These are phyloP conservation scores for Macaria liturata DNA, from an alignment of 2,888 invertebrate species.

Conservation along the genomic window DNA sequence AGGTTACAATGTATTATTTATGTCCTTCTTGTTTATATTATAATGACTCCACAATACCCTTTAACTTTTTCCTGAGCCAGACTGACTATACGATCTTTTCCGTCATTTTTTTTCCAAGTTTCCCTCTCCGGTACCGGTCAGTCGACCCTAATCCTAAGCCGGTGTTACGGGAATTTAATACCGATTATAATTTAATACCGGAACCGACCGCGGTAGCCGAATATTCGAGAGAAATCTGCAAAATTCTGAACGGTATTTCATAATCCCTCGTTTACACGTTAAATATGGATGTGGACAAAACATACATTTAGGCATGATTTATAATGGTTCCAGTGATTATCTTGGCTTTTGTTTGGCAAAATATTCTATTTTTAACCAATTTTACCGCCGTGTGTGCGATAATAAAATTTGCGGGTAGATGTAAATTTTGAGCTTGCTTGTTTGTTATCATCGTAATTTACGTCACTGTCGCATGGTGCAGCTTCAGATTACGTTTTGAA, in stretches of 20 bases:
- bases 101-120: constrained; percentile 12
- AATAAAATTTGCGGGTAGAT: too few species aligned
- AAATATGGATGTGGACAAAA: constrained; percentile 19
- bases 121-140: constrained; percentile 13
- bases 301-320: constrained; percentile 9
- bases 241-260: constrained; percentile 25
- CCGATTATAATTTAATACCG: constrained; percentile 35
- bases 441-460: too few species aligned
- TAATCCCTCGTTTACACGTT: constrained; percentile 23
- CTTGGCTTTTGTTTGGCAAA: neutral
- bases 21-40: too few species aligned
- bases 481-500: too few species aligned
- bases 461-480: too few species aligned
- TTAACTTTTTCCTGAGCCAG: neutral
- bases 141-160: constrained; percentile 32
- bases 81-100: constrained; percentile 5
- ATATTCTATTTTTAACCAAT: too few species aligned
- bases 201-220: constrained; percentile 30
- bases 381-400: too few species aligned
- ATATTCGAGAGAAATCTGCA: constrained; percentile 26
- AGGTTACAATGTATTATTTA: too few species aligned
- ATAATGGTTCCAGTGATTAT: constrained; percentile 4
- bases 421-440: too few species aligned
- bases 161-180: constrained; percentile 32
- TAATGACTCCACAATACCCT: too few species aligned